phyloP scores from a whole-genome alignment of 2,888 invertebrate species.

The Candidula unifasciata region DNA sequence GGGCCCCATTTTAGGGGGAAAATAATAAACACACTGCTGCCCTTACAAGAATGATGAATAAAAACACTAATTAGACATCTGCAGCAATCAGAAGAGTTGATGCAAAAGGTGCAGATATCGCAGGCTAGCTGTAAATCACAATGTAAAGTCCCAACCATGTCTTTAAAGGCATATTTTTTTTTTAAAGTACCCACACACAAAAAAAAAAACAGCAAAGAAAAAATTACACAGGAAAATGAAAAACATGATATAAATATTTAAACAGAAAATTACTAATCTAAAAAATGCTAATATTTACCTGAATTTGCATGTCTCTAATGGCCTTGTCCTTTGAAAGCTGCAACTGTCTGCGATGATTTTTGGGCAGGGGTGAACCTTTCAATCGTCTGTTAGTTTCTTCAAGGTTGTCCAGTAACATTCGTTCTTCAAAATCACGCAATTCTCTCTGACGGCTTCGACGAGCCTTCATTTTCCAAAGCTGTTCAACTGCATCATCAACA shows the following conservation, averaged over 20 bases:
- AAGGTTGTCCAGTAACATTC: slow-evolving; percentile 66
- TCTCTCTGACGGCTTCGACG: slow-evolving; percentile 63
- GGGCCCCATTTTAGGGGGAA: too few species aligned
- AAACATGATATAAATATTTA: neutral
- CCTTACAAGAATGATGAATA: too few species aligned
- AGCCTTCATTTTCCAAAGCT: slow-evolving; percentile 60
- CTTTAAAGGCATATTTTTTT: too few species aligned
- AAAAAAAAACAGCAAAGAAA: too few species aligned
- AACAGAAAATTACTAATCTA: neutral
- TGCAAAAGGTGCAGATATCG: too few species aligned
- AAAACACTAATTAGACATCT: too few species aligned
- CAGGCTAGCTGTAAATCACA: too few species aligned
- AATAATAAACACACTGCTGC: too few species aligned
- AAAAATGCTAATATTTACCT: slow-evolving; percentile 60
- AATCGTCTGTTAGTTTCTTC: slow-evolving; percentile 58
- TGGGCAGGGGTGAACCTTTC: slow-evolving; percentile 36
- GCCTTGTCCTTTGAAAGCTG: slow-evolving; percentile 66
- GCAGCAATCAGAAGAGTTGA: too few species aligned
- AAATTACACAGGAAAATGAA: neutral
- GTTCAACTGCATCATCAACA: slow-evolving; percentile 59
- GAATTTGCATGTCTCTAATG: slow-evolving; percentile 64
- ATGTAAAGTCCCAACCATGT: too few species aligned
- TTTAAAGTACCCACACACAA: too few species aligned
- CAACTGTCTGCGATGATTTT: slow-evolving; percentile 56
- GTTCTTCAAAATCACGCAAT: slow-evolving; percentile 67